Evolutionary conservation across 2,888 invertebrate genomes (phyloP), one percentile per base, ranked within the genome.

Genomic region (Pandemis cinnamomeana): DNA sequence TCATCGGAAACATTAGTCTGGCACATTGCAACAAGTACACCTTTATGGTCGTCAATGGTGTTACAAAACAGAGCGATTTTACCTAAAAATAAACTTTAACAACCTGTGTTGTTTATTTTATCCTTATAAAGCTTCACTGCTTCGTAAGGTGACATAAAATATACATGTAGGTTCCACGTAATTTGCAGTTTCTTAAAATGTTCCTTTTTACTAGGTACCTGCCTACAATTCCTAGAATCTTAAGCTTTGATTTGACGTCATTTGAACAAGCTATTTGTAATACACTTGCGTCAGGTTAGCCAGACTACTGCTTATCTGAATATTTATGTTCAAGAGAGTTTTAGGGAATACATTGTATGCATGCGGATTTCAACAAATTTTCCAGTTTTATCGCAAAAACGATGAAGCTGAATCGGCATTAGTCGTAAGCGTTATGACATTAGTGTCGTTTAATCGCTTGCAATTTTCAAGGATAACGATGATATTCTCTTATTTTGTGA

Each of bases 1-100:
- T 78, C 86, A 78, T 80, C 78, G 78, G 78, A 79, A 79, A 81
- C 77, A 77, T 77, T 55, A 70, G 66, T 10, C 27, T 27, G 27
- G 58, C 58, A 58, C 58, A 27, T 55, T 20, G 55, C 55, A 55
- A 20, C 55, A 55, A 55, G 20, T 20, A 55, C 20, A 15, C 1
- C 7, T 55, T 55, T 20, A 55, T 55, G 20, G 20, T 15, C 53
- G 15, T 20, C 20, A 20, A 55, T 20, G 7, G 7, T 55, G 55
- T 15, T 55, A 55, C 55, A 20, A 55, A 55, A 55, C 15, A 20
- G 8, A 20, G 0, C 7, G 20, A 55, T 55, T 55, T 51, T 8
- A 55, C 7, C 20, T 55, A 7, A 4, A 55, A 20, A 55, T 15
- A 2, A 55, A 20, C 20, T 20, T 13, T 8, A 46, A 11, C 11